Percentiles rank a stretch among this genome's conserved stretches.
These are phyloP conservation scores for Eulemur macaco DNA, from an alignment of 2,113 vertebrate genomes.

Conservation along the genomic window DNA sequence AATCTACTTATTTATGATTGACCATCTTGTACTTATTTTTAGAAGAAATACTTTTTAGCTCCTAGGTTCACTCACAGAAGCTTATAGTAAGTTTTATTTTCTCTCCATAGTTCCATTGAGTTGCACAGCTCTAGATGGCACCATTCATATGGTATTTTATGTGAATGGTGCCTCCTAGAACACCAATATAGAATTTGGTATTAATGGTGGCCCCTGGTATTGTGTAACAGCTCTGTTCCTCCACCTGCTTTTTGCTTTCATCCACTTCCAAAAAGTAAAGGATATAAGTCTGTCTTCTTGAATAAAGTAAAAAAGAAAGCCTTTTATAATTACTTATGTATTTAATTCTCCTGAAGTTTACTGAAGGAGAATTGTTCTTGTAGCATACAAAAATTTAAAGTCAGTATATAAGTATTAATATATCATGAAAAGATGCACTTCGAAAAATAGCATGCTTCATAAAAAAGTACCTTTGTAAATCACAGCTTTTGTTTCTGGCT, in stretches of 20 bases:
- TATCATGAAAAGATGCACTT: not conserved
- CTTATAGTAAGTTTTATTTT: slow-evolving; percentile 21
- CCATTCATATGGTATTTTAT: not conserved
- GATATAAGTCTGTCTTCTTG: slow-evolving; percentile 10
- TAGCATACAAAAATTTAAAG: slow-evolving; percentile 18
- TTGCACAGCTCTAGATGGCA: not conserved
- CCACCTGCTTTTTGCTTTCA: not conserved
- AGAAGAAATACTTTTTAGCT: not conserved
- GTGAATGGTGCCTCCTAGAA: not conserved
- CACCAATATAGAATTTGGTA: not conserved
- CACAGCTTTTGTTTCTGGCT: not conserved
- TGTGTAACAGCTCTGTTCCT: not conserved
- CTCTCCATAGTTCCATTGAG: not conserved
- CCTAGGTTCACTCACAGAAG: not conserved
- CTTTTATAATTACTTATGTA: not conserved
- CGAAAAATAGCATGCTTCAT: not conserved
- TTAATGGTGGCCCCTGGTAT: not conserved
- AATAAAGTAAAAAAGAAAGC: not conserved
- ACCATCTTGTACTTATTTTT: not conserved
- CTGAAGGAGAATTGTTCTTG: not conserved
- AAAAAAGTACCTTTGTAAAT: slow-evolving; percentile 9
- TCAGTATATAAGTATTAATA: not conserved
- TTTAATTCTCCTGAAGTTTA: not conserved
- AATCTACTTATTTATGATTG: not conserved
- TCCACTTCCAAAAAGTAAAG: not conserved